phyloP scores from a whole-genome alignment of 2,888 invertebrate genomes.

The Serripes groenlandicus region DNA sequence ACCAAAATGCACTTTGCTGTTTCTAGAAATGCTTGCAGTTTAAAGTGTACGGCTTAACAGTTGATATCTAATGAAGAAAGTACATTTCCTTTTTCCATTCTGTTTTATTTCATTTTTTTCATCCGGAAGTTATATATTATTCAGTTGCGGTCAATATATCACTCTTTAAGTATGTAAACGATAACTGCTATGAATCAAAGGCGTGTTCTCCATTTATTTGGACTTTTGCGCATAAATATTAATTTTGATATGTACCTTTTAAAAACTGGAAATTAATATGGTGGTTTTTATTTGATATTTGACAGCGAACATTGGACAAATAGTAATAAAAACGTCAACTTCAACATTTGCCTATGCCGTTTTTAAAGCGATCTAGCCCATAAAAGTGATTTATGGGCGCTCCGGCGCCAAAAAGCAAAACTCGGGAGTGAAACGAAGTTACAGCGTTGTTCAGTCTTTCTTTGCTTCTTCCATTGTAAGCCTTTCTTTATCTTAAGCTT shows the following conservation, averaged over 20 bases:
- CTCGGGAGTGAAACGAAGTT: slow-evolving; percentile 29
- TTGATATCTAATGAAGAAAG: too few species aligned
- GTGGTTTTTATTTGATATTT: slow-evolving; percentile 64
- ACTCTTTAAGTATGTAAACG: neutral
- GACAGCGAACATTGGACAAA: slow-evolving; percentile 60
- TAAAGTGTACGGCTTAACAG: too few species aligned
- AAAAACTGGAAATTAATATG: slow-evolving; percentile 56
- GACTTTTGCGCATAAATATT: slow-evolving; percentile 24
- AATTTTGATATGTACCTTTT: slow-evolving; percentile 48
- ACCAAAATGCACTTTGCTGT: too few species aligned
- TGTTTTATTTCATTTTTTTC: too few species aligned
- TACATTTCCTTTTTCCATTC: too few species aligned
- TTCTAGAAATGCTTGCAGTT: too few species aligned
- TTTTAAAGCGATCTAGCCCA: slow-evolving; percentile 66
- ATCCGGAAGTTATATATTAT: too few species aligned
- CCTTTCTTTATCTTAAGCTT: too few species aligned
- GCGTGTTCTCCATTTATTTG: slow-evolving; percentile 20
- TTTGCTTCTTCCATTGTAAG: too few species aligned
- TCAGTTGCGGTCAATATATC: too few species aligned
- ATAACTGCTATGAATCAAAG: neutral
- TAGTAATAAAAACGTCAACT: slow-evolving; percentile 65
- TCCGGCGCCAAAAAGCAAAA: slow-evolving; percentile 63
- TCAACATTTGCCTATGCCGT: slow-evolving; percentile 62
- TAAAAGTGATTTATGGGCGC: slow-evolving; percentile 67
- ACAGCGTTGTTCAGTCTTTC: too few species aligned